These are phyloP conservation scores for Potorous gilbertii DNA, from an alignment of 2,797 vertebrate genomes.

Conservation along the genomic window DNA sequence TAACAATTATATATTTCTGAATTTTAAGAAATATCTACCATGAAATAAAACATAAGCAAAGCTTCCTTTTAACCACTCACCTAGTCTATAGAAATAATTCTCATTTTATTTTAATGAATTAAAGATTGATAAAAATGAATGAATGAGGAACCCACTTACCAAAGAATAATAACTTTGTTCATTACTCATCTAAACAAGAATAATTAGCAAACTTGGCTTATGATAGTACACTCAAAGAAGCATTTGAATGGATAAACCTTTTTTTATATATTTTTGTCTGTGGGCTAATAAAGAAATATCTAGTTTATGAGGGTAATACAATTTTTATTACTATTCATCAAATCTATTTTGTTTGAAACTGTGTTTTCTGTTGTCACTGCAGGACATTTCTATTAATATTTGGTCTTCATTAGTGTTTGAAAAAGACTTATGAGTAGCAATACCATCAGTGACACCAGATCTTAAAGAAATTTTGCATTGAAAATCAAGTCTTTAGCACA, in stretches of 20 bases:
- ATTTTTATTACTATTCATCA: background rate
- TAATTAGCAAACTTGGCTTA: background rate
- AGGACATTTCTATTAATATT: background rate
- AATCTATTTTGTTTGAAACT: background rate
- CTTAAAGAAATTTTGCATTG: background rate
- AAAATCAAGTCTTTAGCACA: background rate
- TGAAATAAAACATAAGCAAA: no score
- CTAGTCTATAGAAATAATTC: background rate
- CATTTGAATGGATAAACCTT: background rate
- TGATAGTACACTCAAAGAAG: background rate
- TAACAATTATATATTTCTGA: background rate
- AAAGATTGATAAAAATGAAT: background rate
- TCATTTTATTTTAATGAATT: background rate
- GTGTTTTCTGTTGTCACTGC: background rate
- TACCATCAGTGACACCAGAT: background rate
- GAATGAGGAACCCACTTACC: background rate
- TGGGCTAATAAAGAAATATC: background rate
- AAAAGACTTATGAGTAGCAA: slow-evolving; percentile 5
- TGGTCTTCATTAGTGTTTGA: background rate
- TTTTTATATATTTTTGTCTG: background rate
- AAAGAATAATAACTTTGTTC: background rate
- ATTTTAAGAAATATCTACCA: background rate
- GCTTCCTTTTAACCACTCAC: no score
- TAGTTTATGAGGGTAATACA: background rate
- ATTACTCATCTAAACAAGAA: background rate